Conservation (phyloP, 2,797 vertebrate species). For the Dicrostonyx torquatus region DNA sequence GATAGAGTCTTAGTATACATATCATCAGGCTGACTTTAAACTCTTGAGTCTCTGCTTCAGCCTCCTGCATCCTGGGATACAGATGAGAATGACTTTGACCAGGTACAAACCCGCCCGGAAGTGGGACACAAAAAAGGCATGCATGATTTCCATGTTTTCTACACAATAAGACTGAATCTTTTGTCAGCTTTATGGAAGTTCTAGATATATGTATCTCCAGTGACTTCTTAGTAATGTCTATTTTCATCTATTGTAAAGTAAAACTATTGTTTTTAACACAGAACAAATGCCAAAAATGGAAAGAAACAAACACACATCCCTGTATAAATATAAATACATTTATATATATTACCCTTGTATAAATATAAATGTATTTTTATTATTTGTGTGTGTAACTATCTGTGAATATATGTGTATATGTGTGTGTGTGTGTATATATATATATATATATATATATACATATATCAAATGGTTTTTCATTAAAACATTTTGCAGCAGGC, state of each 20-base stretch:
- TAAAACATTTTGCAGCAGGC: conserved; percentile 35
- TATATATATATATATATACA: no score
- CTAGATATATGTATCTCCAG: neutral
- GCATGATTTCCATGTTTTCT: neutral
- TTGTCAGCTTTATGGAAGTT: neutral
- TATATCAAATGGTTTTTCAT: conserved; percentile 46
- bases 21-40: neutral
- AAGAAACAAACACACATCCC: neutral
- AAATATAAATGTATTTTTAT: neutral
- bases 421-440: neutral
- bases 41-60: neutral
- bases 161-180: no score
- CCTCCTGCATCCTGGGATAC: neutral
- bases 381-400: neutral
- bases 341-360: neutral
- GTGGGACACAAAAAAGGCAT: rapidly evolving
- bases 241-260: neutral
- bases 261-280: neutral
- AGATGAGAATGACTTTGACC: neutral
- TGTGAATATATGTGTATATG: neutral
- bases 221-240: neutral
- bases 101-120: neutral
- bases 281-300: neutral
- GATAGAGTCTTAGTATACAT: neutral
- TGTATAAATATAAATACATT: neutral